A percentile compares a stretch with the other conserved stretches of the same genome.
Evolutionary conservation across 2,888 invertebrate species (phyloP).

Genomic region (Leptinotarsa haldemani): DNA sequence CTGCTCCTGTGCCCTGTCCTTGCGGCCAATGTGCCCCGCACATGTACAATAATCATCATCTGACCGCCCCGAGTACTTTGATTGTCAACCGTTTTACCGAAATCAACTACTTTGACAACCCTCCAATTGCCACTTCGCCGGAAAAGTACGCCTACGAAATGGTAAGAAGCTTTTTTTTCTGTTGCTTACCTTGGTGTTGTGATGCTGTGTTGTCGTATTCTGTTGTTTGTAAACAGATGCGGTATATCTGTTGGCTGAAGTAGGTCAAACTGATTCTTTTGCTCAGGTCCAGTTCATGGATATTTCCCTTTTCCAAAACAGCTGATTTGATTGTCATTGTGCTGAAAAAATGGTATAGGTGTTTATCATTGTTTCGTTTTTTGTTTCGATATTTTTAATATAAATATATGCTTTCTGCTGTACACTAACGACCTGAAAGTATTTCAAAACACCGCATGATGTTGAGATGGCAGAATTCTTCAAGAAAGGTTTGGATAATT

Average conservation of each 20-base stretch:
- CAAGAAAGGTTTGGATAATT: too few species aligned
- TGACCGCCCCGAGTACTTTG: slow-evolving; percentile 61
- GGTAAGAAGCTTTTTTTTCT: slow-evolving; percentile 55
- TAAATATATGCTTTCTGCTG: too few species aligned
- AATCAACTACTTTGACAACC: slow-evolving; percentile 67
- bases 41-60: slow-evolving; percentile 62
- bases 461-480: too few species aligned
- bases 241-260: background rate
- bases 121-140: slow-evolving; percentile 52
- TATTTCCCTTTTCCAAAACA: too few species aligned
- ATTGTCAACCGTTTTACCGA: slow-evolving; percentile 67
- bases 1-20: slow-evolving; percentile 68
- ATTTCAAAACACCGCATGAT: too few species aligned
- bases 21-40: slow-evolving; percentile 71
- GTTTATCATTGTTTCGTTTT: too few species aligned
- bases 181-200: slow-evolving; percentile 34
- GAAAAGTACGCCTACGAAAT: slow-evolving; percentile 65
- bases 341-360: too few species aligned
- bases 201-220: slow-evolving; percentile 28
- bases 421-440: too few species aligned
- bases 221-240: background rate
- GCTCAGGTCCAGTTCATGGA: background rate
- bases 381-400: too few species aligned
- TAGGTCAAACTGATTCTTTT: background rate
- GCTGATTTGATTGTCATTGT: too few species aligned